Percentiles rank a stretch among this genome's conserved stretches.
These are phyloP conservation scores for Moxostoma hubbsi DNA, from an alignment of 2,797 vertebrate genomes.

Conservation along the genomic window DNA sequence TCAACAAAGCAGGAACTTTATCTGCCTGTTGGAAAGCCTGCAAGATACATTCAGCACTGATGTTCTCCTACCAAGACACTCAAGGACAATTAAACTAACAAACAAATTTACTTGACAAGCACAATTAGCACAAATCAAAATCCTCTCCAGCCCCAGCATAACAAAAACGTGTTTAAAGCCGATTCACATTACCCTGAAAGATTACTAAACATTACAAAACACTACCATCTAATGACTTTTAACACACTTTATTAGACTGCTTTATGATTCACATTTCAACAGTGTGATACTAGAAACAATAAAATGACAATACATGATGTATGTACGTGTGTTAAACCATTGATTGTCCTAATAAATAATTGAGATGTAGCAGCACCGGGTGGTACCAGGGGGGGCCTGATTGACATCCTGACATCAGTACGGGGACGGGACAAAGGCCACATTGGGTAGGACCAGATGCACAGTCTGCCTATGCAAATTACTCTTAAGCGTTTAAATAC, in stretches of 20 bases:
- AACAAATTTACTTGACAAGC: too few species aligned
- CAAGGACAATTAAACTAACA: too few species aligned
- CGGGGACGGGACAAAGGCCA: slow-evolving; percentile 53
- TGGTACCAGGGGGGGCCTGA: slow-evolving; percentile 23
- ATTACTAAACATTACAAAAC: too few species aligned
- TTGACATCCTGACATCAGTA: slow-evolving; percentile 52
- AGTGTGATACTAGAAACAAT: slow-evolving; percentile 18
- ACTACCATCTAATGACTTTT: neutral
- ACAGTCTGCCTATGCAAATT: slow-evolving; percentile 58
- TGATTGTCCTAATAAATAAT: slow-evolving; percentile 30
- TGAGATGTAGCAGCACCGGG: slow-evolving; percentile 28
- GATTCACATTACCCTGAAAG: too few species aligned
- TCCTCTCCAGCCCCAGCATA: too few species aligned
- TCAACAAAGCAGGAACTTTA: slow-evolving; percentile 9
- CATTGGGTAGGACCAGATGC: slow-evolving; percentile 58
- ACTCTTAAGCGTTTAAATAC: slow-evolving; percentile 27
- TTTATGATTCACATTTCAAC: neutral
- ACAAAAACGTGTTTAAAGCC: too few species aligned
- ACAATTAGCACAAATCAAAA: too few species aligned
- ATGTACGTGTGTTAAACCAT: slow-evolving; percentile 10
- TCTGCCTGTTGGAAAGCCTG: too few species aligned
- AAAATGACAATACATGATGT: neutral
- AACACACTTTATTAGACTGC: neutral
- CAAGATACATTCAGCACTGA: too few species aligned
- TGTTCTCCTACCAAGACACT: neutral